A percentile compares a stretch with the other conserved stretches of the same genome.
Evolutionary conservation across 1,140 invertebrate species (phyloP).

Genomic region (Luehdorfia chinensis): DNA sequence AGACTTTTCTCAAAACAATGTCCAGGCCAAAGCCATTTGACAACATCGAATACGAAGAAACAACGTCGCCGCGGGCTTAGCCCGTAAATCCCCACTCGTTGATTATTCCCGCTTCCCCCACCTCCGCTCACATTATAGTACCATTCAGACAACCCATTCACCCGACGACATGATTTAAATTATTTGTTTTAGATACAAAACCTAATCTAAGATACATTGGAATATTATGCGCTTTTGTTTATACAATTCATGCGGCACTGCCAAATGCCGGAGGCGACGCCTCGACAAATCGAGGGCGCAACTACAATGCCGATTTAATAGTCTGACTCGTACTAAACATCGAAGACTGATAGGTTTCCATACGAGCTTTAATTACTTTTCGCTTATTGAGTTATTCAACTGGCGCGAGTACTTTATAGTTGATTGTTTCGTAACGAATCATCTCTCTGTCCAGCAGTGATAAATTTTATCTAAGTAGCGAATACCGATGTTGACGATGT

Average conservation of each 20-base stretch:
- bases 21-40: no score
- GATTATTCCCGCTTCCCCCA: constrained; percentile 52
- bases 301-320: constrained; percentile 30
- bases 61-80: constrained; percentile 25
- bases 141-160: constrained; percentile 31
- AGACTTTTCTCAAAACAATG: no score
- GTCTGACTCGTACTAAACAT: neutral
- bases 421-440: constrained; percentile 30
- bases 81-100: constrained; percentile 56
- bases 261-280: constrained; percentile 36
- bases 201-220: constrained; percentile 55
- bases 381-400: constrained; percentile 39
- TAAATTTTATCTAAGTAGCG: no score
- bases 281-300: constrained; percentile 27
- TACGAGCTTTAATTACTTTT: constrained; percentile 37
- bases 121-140: constrained; percentile 13
- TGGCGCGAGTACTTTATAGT: constrained; percentile 21
- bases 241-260: constrained; percentile 31
- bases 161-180: constrained; percentile 61
- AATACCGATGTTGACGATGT: no score
- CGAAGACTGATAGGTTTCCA: constrained; percentile 41
- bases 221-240: constrained; percentile 56
- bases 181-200: constrained; percentile 69
- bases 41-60: no score
- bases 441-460: no score